A percentile compares a stretch with the other conserved stretches of the same genome.
These are phyloP conservation scores for Helicolenus hilgendorfi DNA, from an alignment of 2,797 vertebrate species.

Conservation along the genomic window DNA sequence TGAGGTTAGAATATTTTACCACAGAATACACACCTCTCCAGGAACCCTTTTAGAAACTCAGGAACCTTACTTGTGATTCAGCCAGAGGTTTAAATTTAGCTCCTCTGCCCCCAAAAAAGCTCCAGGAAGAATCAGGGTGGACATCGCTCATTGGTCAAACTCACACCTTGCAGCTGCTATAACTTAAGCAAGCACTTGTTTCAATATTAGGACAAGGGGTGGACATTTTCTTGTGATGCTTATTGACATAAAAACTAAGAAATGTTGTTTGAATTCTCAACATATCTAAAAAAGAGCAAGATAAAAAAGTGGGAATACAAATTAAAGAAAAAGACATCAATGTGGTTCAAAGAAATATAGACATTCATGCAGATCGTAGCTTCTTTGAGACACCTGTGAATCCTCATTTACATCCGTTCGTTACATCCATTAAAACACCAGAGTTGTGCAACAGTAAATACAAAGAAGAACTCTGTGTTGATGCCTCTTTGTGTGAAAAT, in stretches of 20 bases:
- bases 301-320: not conserved
- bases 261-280: not conserved
- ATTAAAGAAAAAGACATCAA: not conserved
- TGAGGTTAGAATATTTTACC: not conserved
- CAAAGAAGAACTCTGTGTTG: not conserved
- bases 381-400: not conserved
- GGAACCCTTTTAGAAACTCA: not conserved
- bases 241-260: not conserved
- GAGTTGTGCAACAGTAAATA: not conserved
- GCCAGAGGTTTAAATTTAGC: not conserved
- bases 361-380: not conserved
- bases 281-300: not conserved
- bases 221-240: not conserved
- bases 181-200: not conserved
- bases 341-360: too few species aligned
- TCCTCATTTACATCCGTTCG: not conserved
- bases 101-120: not conserved
- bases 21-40: not conserved
- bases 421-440: not conserved
- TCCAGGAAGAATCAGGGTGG: not conserved
- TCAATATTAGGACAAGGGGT: not conserved
- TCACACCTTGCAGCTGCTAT: not conserved
- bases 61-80: not conserved
- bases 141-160: not conserved
- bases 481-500: not conserved